These are phyloP conservation scores for Madoqua kirkii DNA, from an alignment of 2,113 vertebrate genomes.

Conservation along the genomic window DNA sequence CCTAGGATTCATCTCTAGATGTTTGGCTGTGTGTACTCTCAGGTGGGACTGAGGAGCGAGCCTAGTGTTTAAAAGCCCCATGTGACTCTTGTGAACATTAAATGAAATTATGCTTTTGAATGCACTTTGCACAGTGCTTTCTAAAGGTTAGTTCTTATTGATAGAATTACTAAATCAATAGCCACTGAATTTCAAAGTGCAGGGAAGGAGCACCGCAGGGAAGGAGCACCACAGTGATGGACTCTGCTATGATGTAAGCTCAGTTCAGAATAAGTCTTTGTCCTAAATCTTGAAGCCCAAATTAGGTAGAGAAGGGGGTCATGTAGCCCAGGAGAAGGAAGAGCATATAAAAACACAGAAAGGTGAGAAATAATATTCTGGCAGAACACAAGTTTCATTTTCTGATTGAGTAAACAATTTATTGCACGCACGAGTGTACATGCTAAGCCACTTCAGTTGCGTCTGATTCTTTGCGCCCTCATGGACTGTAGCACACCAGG, in stretches of 20 bases:
- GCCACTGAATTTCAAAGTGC: not conserved
- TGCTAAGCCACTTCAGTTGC: not conserved
- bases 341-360: not conserved
- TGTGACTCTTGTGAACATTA: not conserved
- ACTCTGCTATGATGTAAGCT: not conserved
- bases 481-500: not conserved
- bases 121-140: conserved; percentile 18
- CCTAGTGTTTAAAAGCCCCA: not conserved
- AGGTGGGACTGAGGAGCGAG: not conserved
- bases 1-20: not conserved
- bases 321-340: not conserved
- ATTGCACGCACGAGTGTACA: not conserved
- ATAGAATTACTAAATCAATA: conserved; percentile 23
- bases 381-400: not conserved
- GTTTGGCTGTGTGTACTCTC: not conserved
- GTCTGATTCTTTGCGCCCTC: not conserved
- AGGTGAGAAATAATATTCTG: not conserved
- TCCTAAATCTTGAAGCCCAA: not conserved
- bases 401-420: not conserved
- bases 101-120: not conserved
- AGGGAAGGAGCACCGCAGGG: not conserved
- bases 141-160: conserved; percentile 2
- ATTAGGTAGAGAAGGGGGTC: not conserved
- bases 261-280: not conserved
- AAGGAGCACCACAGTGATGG: not conserved